Conservation (phyloP, 2,113 vertebrate species). For the Scopus umbretta region DNA sequence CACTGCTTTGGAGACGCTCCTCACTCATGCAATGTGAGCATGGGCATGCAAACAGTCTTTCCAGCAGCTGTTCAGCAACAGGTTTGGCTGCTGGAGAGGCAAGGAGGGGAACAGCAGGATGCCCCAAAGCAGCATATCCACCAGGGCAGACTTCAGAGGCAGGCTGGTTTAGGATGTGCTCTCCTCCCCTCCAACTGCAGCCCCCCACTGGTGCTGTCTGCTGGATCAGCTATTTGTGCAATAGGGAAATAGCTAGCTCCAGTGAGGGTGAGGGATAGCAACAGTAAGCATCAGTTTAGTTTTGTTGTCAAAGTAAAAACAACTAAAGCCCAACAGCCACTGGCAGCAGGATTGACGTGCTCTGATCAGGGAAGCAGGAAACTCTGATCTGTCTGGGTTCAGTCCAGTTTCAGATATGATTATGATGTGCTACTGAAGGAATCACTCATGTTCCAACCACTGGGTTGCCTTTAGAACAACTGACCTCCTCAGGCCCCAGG, state of each 20-base stretch:
- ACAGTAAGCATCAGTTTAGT: background rate
- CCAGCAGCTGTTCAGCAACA: background rate
- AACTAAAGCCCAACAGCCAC: background rate
- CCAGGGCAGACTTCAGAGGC: background rate
- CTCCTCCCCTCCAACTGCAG: background rate
- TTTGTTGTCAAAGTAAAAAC: background rate
- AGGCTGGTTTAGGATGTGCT: background rate
- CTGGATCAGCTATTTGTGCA: background rate
- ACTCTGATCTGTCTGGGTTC: background rate
- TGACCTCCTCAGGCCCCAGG: background rate
- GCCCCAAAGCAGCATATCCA: background rate
- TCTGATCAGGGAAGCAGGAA: background rate
- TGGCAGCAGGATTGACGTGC: background rate
- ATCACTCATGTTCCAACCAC: background rate
- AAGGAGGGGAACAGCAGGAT: background rate
- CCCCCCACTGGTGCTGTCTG: background rate
- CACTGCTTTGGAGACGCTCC: background rate
- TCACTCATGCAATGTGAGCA: background rate
- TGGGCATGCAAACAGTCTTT: background rate
- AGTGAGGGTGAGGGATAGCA: background rate
- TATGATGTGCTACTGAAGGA: background rate
- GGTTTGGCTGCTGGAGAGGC: background rate
- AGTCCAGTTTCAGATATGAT: background rate
- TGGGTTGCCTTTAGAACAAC: background rate
- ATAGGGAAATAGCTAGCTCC: background rate